Percentiles rank a stretch among this genome's conserved stretches.
These are phyloP conservation scores for Pholis gunnellus DNA, from an alignment of 2,113 vertebrate genomes.

Conservation along the genomic window DNA sequence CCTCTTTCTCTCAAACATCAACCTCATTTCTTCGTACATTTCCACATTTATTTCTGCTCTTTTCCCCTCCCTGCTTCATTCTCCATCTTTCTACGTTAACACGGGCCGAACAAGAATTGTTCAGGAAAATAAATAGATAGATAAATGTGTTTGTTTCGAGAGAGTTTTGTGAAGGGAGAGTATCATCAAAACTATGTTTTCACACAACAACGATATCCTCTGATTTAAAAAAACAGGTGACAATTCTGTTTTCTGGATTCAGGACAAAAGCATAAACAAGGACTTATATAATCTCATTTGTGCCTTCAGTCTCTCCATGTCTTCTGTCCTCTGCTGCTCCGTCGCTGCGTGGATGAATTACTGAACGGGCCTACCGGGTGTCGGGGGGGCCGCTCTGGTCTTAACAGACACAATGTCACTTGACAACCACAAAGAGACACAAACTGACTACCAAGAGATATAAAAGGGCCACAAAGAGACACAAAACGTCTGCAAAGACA, in stretches of 20 bases:
- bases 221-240: too few relatives aligned
- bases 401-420: too few relatives aligned
- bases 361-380: too few relatives aligned
- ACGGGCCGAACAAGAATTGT: background rate
- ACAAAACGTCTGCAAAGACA: background rate
- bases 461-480: background rate
- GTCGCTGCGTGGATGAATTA: too few relatives aligned
- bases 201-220: background rate
- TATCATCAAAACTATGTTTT: background rate
- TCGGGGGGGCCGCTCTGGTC: too few relatives aligned
- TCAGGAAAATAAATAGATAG: background rate
- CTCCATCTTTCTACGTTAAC: background rate
- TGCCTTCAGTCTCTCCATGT: background rate
- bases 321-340: background rate
- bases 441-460: background rate
- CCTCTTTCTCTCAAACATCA: conserved; percentile 19
- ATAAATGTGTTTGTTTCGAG: background rate
- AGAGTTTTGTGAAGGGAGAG: background rate
- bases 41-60: background rate
- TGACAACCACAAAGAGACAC: background rate
- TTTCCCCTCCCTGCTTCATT: background rate
- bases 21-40: background rate
- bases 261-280: background rate
- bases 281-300: background rate
- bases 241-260: background rate